Conservation (phyloP, 2,797 vertebrate genomes). For the Megalops cyprinoides region DNA sequence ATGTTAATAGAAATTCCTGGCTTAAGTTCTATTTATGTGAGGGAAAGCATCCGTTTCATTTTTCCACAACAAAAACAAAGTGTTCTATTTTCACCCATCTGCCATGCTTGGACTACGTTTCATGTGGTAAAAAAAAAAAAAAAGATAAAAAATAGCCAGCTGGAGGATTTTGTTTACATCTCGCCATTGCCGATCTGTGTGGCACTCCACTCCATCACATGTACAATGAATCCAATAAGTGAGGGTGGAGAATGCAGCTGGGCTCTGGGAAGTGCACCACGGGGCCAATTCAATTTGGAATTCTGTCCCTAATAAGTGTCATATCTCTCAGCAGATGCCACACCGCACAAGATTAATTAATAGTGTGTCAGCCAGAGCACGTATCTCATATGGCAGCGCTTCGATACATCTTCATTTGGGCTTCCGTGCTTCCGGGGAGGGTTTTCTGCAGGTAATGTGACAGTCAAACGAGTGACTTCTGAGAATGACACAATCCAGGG, state of each 20-base stretch:
- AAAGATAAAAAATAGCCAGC: constrained; percentile 65
- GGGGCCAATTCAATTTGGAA: constrained; percentile 44
- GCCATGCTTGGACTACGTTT: neutral
- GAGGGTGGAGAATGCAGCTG: constrained; percentile 78
- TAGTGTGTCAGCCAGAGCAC: constrained; percentile 68
- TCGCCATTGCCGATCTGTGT: constrained; percentile 54
- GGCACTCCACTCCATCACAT: constrained; percentile 81
- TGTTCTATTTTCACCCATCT: neutral
- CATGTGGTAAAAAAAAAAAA: constrained; percentile 17
- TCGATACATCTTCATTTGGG: constrained; percentile 77
- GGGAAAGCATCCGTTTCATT: neutral
- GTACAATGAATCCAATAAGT: constrained; percentile 81
- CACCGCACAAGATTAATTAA: constrained; percentile 93
- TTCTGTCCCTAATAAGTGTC: constrained; percentile 49
- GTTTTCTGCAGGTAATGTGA: constrained; percentile 67
- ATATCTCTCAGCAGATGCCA: constrained; percentile 78
- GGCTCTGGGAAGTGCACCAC: constrained; percentile 73
- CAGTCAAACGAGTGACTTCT: constrained; percentile 60
- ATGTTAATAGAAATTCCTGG: constrained; percentile 6
- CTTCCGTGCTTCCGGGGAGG: constrained; percentile 62
- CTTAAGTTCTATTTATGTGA: neutral
- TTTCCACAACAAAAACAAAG: neutral
- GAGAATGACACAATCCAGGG: neutral
- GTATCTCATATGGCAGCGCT: constrained; percentile 61
- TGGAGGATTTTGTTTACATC: constrained; percentile 53